Conservation (phyloP, 2,797 vertebrate genomes). For the Pangasius larnaudii region DNA sequence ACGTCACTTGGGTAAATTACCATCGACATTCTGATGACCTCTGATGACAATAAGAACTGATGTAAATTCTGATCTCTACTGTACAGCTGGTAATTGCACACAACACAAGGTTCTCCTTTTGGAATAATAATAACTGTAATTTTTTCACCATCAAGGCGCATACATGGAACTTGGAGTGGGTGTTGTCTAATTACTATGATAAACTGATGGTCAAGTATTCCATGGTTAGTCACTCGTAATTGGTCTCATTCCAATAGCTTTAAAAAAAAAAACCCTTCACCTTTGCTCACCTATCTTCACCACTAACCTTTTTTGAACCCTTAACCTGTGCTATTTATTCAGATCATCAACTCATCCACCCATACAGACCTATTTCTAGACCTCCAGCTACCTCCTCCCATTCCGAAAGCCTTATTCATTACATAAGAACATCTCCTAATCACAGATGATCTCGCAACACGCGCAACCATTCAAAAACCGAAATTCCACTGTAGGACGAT, state of each 20-base stretch:
- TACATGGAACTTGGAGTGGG: not conserved
- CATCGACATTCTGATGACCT: not conserved
- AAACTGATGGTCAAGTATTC: not conserved
- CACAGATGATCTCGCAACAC: not conserved
- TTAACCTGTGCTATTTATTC: not conserved
- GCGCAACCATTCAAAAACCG: not conserved
- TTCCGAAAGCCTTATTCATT: not conserved
- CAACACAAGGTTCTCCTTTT: not conserved
- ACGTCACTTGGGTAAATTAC: constrained; percentile 37
- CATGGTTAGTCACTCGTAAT: not conserved
- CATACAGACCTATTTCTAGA: not conserved
- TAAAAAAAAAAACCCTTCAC: not conserved
- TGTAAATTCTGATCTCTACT: not conserved
- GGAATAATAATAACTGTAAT: not conserved
- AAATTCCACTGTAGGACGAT: constrained; percentile 23
- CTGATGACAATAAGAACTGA: not conserved
- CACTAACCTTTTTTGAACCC: not conserved
- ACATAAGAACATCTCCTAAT: not conserved
- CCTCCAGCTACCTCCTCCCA: not conserved
- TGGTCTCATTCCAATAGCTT: not conserved
- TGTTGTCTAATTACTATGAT: not conserved
- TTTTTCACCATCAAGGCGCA: not conserved
- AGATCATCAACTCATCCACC: not conserved
- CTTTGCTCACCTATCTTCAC: not conserved
- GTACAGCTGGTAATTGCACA: not conserved